Conservation (phyloP, 2,888 invertebrate species). For the Philonicus albiceps region DNA sequence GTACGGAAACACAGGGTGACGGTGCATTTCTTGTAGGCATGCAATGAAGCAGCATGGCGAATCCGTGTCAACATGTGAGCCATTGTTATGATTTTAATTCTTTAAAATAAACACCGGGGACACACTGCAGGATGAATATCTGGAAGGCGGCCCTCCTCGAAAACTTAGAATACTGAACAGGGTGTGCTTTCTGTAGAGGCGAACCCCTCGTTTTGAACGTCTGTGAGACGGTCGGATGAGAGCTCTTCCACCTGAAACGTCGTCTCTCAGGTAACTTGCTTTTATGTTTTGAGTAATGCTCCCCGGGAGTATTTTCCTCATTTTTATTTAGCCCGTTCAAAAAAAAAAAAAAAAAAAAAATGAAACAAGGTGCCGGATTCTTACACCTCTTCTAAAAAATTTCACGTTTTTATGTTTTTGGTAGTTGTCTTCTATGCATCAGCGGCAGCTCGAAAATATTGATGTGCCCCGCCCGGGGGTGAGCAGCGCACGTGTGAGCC, state of each 20-base stretch:
- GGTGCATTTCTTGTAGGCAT: background rate
- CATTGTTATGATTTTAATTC: background rate
- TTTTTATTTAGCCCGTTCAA: background rate
- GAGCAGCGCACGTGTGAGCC: background rate
- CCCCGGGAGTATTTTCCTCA: background rate
- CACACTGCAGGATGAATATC: background rate
- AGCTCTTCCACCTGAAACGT: background rate
- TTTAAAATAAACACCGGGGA: background rate
- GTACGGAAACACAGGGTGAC: background rate
- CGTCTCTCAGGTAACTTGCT: background rate
- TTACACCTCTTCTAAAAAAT: background rate
- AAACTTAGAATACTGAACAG: background rate
- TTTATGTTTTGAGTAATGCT: background rate
- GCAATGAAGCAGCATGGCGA: background rate
- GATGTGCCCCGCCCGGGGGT: background rate
- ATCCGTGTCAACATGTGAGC: background rate
- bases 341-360: background rate
- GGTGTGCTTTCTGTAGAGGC: background rate
- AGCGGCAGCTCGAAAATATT: background rate
- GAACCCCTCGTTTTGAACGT: background rate
- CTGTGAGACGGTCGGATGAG: background rate
- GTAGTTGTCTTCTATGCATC: background rate
- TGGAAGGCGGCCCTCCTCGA: background rate
- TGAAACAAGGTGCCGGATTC: background rate
- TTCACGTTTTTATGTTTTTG: background rate